phyloP scores from a whole-genome alignment of 1,140 invertebrate species.

The Zelostemma sp. region DNA sequence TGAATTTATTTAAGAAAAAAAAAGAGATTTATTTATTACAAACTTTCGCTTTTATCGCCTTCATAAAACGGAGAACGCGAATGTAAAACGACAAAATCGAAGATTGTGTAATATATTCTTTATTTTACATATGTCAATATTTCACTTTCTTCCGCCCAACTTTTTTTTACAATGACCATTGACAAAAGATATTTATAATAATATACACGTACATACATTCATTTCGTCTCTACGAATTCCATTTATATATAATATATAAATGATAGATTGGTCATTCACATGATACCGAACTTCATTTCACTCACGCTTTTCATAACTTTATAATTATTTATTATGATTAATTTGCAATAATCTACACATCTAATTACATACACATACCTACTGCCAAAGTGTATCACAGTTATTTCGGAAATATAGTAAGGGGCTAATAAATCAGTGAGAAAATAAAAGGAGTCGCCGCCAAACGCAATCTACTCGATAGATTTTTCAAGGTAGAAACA shows the following conservation, averaged over 20 bases:
- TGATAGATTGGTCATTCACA: constrained; percentile 52
- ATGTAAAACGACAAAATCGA: no score
- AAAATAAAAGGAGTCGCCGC: constrained; percentile 7
- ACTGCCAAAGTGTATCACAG: constrained; percentile 68
- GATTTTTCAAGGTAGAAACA: constrained; percentile 4
- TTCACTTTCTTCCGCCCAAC: constrained; percentile 48
- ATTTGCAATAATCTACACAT: constrained; percentile 57
- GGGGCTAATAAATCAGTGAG: constrained; percentile 31
- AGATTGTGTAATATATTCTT: constrained; percentile 57
- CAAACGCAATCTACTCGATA: neutral
- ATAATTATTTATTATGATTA: constrained; percentile 45
- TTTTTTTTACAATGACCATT: constrained; percentile 58
- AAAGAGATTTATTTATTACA: no score
- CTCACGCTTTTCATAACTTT: constrained; percentile 20
- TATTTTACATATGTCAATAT: constrained; percentile 63
- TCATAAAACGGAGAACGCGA: no score
- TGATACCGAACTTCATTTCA: constrained; percentile 47
- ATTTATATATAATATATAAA: constrained; percentile 48
- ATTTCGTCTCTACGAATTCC: constrained; percentile 55
- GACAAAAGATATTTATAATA: constrained; percentile 64
- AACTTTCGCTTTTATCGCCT: no score
- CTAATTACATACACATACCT: constrained; percentile 64
- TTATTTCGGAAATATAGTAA: constrained; percentile 62
- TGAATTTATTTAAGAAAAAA: no score
- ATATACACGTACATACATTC: constrained; percentile 66